These are phyloP conservation scores for Panthera tigris DNA, from an alignment of 2,113 vertebrate genomes.

Conservation along the genomic window DNA sequence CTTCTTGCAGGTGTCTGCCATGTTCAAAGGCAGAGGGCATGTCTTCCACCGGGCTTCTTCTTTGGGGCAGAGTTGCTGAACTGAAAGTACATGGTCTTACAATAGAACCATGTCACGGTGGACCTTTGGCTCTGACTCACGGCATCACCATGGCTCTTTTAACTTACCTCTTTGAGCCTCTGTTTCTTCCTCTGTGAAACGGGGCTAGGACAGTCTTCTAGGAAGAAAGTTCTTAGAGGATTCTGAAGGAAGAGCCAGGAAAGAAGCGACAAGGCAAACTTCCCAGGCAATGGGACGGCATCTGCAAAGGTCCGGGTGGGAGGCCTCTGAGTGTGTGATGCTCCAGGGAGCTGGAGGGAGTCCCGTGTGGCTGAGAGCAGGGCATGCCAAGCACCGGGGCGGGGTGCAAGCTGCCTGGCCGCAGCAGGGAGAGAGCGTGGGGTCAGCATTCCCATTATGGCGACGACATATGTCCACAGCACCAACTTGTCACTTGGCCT, in stretches of 20 bases:
- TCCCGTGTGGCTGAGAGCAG: constrained; percentile 12
- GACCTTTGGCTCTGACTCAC: not conserved
- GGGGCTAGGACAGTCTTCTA: not conserved
- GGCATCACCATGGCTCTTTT: not conserved
- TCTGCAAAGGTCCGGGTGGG: not conserved
- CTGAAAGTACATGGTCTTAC: not conserved
- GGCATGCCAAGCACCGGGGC: constrained; percentile 49
- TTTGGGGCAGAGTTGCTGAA: not conserved
- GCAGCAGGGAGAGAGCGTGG: constrained; percentile 71
- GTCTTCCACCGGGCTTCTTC: not conserved
- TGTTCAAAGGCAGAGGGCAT: not conserved
- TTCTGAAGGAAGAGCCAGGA: not conserved
- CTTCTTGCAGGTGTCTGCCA: not conserved
- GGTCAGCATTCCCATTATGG: constrained; percentile 80
- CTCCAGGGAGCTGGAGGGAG: not conserved
- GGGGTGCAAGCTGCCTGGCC: constrained; percentile 69
- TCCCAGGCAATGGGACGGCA: not conserved
- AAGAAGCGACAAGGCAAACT: not conserved
- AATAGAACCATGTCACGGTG: not conserved
- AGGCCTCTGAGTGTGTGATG: not conserved
- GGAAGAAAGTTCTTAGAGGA: not conserved
- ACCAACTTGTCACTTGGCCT: constrained; percentile 81
- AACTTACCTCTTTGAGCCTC: not conserved
- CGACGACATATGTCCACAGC: constrained; percentile 78
- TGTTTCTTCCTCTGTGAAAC: not conserved